Base-by-base conservation (phyloP, 2,113 vertebrate species). In the Arvicanthis niloticus region DNA sequence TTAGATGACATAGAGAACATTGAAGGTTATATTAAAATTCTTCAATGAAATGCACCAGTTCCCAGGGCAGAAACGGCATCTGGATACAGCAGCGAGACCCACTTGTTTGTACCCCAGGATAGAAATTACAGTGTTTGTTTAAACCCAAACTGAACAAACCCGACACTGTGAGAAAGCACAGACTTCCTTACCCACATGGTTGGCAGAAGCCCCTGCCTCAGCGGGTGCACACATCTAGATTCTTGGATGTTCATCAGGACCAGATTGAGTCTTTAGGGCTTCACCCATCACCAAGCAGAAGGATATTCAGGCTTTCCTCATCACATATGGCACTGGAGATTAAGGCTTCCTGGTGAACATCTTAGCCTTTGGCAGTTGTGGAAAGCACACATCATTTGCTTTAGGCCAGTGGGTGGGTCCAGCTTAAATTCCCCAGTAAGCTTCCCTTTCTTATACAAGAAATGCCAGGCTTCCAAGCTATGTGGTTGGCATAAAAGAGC, bases 261-360 rank as follows among this genome's bases (percentile, higher is more conserved):
- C 97, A 96, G 96, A 96, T 91, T 94, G 97, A 96, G 87, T 94
- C 96, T 95, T 94, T 86, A 76, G 96, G 96, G 95, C 75, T 95
- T 90, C 75, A 95, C 94, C 96, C 73, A 76, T 91, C 95, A 90
- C 94, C 91, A 87, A 86, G 91, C 96, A 93, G 91, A 94, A 91
- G 86, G 89, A 73, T 75, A 12, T 91, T 92, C 42, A 1, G 73
- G 91, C 75, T 92, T 88, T 80, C 85, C 92, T 68, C 72, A 51
- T 75, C 91, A 51, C 96, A 95, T 85, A 93, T 62, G 65, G 75
- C 72, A 70, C 95, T 70, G 70, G 90, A 97, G 94, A 94, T 56
- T 70, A 62, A 56, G 77, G 87, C 86, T 94, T 95, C 78, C 87
- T 84, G 24, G 95, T 62, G 53, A 72, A 91, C 90, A 62, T 65